Conservation (phyloP, 2,888 invertebrate species). For the Eremobia ochroleuca region DNA sequence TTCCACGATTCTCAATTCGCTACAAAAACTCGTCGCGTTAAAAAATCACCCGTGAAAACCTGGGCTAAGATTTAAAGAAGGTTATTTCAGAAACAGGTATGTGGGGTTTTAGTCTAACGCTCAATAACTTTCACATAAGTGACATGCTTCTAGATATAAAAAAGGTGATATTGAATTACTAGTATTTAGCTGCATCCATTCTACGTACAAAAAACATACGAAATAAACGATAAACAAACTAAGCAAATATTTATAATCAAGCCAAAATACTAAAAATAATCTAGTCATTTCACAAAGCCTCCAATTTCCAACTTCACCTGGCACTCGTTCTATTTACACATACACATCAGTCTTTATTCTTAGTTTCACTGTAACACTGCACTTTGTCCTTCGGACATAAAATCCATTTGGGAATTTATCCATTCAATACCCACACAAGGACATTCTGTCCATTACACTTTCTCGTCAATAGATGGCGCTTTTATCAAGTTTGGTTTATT, state of each 20-base stretch:
- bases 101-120: background rate
- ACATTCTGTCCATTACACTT: background rate
- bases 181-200: background rate
- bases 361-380: conserved; percentile 52
- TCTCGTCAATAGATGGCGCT: conserved; percentile 42
- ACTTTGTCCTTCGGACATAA: background rate
- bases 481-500: background rate
- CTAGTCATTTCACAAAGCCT: conserved; percentile 35
- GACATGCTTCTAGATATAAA: background rate
- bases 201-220: background rate
- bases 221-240: background rate
- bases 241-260: background rate
- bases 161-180: background rate
- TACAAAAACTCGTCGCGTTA: too few species aligned
- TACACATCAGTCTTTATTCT: conserved; percentile 58
- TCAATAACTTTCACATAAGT: conserved; percentile 32
- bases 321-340: conserved; percentile 50
- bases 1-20: too few species aligned
- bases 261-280: background rate
- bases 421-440: background rate
- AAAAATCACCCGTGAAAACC: too few species aligned
- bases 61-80: background rate
- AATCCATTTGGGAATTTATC: conserved; percentile 7
- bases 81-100: too few species aligned
- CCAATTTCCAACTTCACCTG: conserved; percentile 3